A percentile compares a stretch with the other conserved stretches of the same genome.
Conservation (phyloP, 1,140 invertebrate genomes). For the Formica selysi region DNA sequence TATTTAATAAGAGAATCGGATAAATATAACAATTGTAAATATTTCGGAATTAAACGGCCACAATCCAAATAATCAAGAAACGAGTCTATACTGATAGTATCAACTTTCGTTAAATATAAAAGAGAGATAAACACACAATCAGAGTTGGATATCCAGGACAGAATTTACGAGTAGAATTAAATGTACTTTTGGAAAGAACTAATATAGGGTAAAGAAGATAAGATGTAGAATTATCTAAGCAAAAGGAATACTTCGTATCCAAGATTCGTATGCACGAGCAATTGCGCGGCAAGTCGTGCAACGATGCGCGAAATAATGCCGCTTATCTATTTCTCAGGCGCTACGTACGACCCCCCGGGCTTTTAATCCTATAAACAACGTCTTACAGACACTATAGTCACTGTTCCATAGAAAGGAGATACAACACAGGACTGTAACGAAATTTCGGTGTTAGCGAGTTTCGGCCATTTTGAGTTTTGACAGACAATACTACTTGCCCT, state of each 20-base stretch:
- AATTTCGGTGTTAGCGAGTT: conserved; percentile 10
- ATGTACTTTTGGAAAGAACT: conserved; percentile 17
- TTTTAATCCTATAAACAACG: conserved; percentile 46
- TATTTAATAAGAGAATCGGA: background rate
- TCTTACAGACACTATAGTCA: background rate
- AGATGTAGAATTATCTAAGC: conserved; percentile 40
- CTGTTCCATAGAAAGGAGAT: conserved; percentile 2
- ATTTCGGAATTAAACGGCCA: background rate
- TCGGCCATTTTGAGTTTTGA: background rate
- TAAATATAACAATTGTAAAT: conserved; percentile 8
- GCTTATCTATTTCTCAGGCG: conserved; percentile 34
- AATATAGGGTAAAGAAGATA: conserved; percentile 4
- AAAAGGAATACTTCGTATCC: conserved; percentile 21
- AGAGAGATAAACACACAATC: conserved; percentile 20
- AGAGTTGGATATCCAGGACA: conserved; percentile 10
- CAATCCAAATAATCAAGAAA: conserved; percentile 10
- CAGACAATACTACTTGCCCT: background rate
- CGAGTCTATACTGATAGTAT: background rate
- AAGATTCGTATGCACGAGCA: conserved; percentile 28
- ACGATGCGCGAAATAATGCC: conserved; percentile 48
- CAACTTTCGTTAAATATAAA: background rate
- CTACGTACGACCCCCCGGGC: background rate
- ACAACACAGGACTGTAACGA: background rate
- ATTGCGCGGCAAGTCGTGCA: conserved; percentile 41
- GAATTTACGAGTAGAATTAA: conserved; percentile 22